Conservation (phyloP, 2,113 vertebrate genomes). For the Pardalotus punctatus region DNA sequence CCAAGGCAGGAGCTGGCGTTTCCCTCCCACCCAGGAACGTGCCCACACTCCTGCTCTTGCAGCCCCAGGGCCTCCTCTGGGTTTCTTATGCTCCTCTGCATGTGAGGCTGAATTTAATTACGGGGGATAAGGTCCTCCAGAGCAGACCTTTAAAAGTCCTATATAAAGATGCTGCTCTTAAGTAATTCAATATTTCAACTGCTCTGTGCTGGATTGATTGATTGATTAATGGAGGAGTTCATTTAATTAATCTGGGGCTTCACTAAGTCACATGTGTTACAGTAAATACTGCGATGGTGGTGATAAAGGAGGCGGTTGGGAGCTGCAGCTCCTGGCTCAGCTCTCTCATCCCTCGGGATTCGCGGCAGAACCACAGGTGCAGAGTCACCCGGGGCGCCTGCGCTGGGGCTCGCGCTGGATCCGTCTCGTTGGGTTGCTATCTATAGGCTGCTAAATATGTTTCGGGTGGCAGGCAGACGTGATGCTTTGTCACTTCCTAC, state of each 20-base stretch:
- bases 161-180: constrained; percentile 63
- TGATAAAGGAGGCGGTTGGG: background rate
- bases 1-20: background rate
- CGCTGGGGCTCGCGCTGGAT: background rate
- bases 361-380: background rate
- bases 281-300: constrained; percentile 11
- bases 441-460: constrained; percentile 46
- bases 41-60: background rate
- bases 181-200: constrained; percentile 70
- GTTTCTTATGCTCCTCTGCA: background rate
- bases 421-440: background rate
- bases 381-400: background rate
- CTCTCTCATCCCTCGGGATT: background rate
- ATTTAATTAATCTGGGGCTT: constrained; percentile 63
- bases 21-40: background rate
- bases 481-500: constrained; percentile 52
- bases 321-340: background rate
- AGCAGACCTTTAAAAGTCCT: constrained; percentile 60
- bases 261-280: constrained; percentile 65
- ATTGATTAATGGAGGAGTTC: constrained; percentile 67
- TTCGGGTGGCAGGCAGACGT: constrained; percentile 24
- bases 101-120: constrained; percentile 44
- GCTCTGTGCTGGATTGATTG: constrained; percentile 61
- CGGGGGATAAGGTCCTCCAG: constrained; percentile 23
- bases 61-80: constrained; percentile 8